Percentiles rank a stretch among this genome's conserved stretches.
These are phyloP conservation scores for Zaprionus capensis DNA, from an alignment of 1,140 invertebrate genomes.

Conservation along the genomic window DNA sequence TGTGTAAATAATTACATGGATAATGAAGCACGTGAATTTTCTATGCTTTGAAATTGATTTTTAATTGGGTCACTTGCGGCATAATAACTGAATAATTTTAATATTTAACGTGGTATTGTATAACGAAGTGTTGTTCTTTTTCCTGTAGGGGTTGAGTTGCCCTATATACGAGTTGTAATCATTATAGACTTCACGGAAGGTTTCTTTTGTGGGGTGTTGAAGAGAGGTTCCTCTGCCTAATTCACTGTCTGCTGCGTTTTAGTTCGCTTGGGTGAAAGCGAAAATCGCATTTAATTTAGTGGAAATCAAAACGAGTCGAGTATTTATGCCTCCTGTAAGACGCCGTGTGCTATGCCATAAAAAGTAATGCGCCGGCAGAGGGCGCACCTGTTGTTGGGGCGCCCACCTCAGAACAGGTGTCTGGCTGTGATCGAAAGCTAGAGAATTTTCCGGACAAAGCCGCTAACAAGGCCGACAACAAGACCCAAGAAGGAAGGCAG, in stretches of 20 bases:
- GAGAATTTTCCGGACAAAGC: constrained; percentile 32
- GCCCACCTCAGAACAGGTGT: constrained; percentile 17
- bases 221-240: neutral
- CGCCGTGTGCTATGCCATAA: constrained; percentile 39
- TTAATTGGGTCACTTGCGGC: constrained; percentile 3
- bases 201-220: too few species aligned
- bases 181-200: neutral
- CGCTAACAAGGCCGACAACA: constrained; percentile 39
- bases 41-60: neutral
- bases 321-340: constrained; percentile 44
- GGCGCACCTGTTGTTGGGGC: constrained; percentile 63
- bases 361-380: constrained; percentile 24
- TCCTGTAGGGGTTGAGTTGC: too few species aligned
- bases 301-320: constrained; percentile 60
- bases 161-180: neutral
- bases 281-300: constrained; percentile 80
- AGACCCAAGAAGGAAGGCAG: neutral
- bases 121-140: neutral
- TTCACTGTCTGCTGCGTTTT: constrained; percentile 34
- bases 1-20: neutral
- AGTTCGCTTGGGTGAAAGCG: constrained; percentile 46
- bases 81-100: constrained; percentile 1
- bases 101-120: neutral
- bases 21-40: constrained; percentile 1
- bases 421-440: constrained; percentile 51